Evolutionary conservation across 2,888 invertebrate species (phyloP).

Genomic region (Ichneumoninae sp.): DNA sequence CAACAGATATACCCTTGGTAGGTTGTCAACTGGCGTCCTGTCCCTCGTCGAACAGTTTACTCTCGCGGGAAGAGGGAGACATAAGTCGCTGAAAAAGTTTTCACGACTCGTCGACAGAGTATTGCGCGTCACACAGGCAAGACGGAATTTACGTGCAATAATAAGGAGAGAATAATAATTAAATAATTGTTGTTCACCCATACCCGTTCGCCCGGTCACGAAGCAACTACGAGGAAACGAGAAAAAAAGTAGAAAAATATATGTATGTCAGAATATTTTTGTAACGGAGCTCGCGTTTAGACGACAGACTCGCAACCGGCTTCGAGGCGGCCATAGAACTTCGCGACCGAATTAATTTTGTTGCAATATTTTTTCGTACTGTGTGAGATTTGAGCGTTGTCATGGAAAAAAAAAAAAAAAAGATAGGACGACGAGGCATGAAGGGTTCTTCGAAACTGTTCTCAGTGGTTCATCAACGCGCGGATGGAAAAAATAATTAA

Average conservation of each 20-base stretch:
- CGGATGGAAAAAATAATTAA: neutral
- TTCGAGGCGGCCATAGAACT: conserved; percentile 50
- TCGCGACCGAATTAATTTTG: conserved; percentile 15
- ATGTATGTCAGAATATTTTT: conserved; percentile 19
- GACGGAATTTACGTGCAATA: conserved; percentile 7
- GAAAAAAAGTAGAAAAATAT: neutral
- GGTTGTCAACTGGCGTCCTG: neutral
- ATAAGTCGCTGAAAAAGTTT: neutral
- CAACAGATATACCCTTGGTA: conserved; percentile 21
- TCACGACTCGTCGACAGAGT: conserved; percentile 16
- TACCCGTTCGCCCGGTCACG: neutral
- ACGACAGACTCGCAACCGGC: conserved; percentile 28
- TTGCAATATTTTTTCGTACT: neutral
- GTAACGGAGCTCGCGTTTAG: neutral
- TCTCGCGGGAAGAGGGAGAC: neutral
- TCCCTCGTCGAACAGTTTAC: neutral
- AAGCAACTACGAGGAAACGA: neutral
- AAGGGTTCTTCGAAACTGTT: too few species aligned
- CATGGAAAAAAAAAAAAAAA: too few species aligned
- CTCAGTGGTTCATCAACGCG: neutral
- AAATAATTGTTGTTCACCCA: neutral
- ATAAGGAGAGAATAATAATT: neutral
- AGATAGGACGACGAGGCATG: too few species aligned
- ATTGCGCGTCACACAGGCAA: neutral
- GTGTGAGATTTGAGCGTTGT: neutral